Evolutionary conservation across 2,113 vertebrate species (phyloP).

Genomic region (Notechis scutatus): DNA sequence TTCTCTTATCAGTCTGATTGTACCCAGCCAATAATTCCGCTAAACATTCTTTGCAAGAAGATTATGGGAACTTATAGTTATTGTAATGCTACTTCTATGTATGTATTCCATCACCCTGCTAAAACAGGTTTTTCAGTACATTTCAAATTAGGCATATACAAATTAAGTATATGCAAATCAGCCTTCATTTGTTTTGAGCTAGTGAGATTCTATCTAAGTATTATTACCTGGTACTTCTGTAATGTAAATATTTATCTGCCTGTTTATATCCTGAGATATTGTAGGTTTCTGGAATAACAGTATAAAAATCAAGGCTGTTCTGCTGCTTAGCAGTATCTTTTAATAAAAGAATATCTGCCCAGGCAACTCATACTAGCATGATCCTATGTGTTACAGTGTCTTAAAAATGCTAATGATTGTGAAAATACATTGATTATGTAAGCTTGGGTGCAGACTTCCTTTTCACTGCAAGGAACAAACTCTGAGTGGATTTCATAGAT

Average conservation of each 20-base stretch:
- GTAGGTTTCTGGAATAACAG: slow-evolving; percentile 20
- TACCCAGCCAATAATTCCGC: not conserved
- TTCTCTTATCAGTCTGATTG: not conserved
- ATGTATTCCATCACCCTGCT: not conserved
- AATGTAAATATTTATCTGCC: not conserved
- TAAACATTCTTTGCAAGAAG: not conserved
- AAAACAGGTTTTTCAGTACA: not conserved
- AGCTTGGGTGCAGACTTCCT: not conserved
- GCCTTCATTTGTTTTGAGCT: not conserved
- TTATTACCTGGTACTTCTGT: not conserved
- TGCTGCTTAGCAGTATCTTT: slow-evolving; percentile 52
- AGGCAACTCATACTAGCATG: not conserved
- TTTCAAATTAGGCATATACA: not conserved
- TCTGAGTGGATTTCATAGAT: not conserved
- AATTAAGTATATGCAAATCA: not conserved
- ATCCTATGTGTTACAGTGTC: not conserved
- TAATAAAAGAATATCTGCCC: slow-evolving; percentile 43
- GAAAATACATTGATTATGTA: not conserved
- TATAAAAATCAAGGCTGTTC: slow-evolving; percentile 35
- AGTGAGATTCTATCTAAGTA: not conserved
- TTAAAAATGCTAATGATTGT: not conserved
- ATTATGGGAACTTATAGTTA: not conserved
- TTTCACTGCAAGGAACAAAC: not conserved
- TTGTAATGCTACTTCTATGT: not conserved
- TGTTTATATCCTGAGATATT: not conserved